A percentile compares a stretch with the other conserved stretches of the same genome.
Conservation (phyloP, 2,113 vertebrate species). For the Sialia sialis region DNA sequence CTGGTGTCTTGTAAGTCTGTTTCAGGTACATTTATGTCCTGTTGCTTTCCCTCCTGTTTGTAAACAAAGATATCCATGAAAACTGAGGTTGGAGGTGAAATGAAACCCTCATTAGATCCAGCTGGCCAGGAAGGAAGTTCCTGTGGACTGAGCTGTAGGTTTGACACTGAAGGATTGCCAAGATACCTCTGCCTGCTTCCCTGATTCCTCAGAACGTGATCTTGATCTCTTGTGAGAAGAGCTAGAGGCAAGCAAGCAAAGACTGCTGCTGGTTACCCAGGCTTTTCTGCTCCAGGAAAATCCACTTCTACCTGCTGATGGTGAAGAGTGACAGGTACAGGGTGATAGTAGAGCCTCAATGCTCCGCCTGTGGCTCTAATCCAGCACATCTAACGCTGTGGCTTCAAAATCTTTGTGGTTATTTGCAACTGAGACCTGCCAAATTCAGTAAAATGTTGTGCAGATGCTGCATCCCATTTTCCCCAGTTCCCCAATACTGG, state of each 20-base stretch:
- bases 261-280: neutral
- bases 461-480: neutral
- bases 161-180: neutral
- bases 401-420: neutral
- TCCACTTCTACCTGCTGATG: neutral
- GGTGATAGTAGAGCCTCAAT: neutral
- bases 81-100: neutral
- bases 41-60: fast-evolving
- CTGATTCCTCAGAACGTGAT: neutral
- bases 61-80: neutral
- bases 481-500: fast-evolving
- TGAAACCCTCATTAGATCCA: neutral
- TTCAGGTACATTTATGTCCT: neutral
- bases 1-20: neutral
- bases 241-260: neutral
- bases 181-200: neutral
- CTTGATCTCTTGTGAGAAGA: neutral
- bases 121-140: neutral
- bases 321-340: neutral
- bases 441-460: fast-evolving
- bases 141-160: neutral
- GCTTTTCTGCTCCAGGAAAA: neutral
- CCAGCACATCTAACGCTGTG: neutral
- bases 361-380: neutral
- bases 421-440: neutral